phyloP scores from a whole-genome alignment of 2,797 vertebrate species.

The Lophius americanus region DNA sequence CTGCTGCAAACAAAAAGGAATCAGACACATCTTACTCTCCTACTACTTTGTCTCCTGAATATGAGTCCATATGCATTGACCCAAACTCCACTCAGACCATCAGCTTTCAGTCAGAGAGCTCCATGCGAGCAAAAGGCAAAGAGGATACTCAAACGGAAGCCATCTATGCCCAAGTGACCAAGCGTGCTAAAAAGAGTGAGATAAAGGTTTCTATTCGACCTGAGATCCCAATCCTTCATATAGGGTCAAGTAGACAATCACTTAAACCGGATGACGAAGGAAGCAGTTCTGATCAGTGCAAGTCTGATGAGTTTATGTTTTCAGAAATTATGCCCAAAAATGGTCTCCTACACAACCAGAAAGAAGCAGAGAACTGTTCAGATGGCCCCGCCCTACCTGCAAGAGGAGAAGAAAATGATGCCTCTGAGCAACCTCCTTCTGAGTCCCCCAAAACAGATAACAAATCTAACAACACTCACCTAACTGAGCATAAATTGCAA shows the following conservation, averaged over 20 bases:
- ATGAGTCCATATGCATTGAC: constrained; percentile 84
- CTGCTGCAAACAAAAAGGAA: constrained; percentile 60
- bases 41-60: constrained; percentile 81
- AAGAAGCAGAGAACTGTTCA: constrained; percentile 66
- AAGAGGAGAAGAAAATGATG: constrained; percentile 63
- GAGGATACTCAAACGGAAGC: constrained; percentile 80
- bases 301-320: constrained; percentile 72
- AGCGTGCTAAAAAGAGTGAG: constrained; percentile 84
- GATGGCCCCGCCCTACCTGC: constrained; percentile 77
- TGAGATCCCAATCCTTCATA: constrained; percentile 84
- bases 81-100: constrained; percentile 81
- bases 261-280: constrained; percentile 51
- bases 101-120: constrained; percentile 79
- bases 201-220: constrained; percentile 83
- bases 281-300: constrained; percentile 61
- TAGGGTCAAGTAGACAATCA: constrained; percentile 73
- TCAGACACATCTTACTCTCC: constrained; percentile 63
- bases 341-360: constrained; percentile 75
- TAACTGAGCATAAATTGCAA: constrained; percentile 43
- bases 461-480: constrained; percentile 55
- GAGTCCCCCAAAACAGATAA: constrained; percentile 35
- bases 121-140: constrained; percentile 68
- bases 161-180: constrained; percentile 87
- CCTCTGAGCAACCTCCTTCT: constrained; percentile 35
- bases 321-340: constrained; percentile 82